phyloP scores from a whole-genome alignment of 2,888 invertebrate species.

The Branchellion lobata region DNA sequence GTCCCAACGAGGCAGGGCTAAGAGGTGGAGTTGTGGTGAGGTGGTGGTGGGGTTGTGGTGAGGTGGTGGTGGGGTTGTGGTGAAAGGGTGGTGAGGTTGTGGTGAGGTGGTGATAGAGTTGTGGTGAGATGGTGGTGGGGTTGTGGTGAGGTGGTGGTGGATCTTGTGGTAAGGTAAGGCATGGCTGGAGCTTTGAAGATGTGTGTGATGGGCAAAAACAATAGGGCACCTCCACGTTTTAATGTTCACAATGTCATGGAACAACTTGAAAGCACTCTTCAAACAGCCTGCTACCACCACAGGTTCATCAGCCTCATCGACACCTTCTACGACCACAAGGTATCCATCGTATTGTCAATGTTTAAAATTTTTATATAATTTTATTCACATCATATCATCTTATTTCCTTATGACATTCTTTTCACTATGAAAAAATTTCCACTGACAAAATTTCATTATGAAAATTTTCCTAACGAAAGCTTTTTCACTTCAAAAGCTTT shows the following conservation, averaged over 20 bases:
- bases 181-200: no score
- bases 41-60: background rate
- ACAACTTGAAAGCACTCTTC: no score
- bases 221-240: no score
- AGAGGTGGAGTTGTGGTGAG: conserved; percentile 59
- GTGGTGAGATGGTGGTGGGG: background rate
- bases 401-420: no score
- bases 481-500: no score
- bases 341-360: no score
- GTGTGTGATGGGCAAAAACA: no score
- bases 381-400: no score
- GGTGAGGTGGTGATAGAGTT: background rate
- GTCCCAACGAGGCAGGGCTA: conserved; percentile 78
- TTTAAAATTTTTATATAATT: background rate
- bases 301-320: conserved; percentile 94
- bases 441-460: no score
- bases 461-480: no score
- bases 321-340: conserved; percentile 89
- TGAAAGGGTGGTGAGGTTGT: background rate
- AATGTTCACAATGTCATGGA: no score
- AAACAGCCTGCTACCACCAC: background rate
- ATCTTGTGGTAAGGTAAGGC: background rate
- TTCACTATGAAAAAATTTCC: no score
- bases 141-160: background rate
- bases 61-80: background rate